Evolutionary conservation across 1,140 invertebrate species (phyloP).

Genomic region (Argopecten irradians): DNA sequence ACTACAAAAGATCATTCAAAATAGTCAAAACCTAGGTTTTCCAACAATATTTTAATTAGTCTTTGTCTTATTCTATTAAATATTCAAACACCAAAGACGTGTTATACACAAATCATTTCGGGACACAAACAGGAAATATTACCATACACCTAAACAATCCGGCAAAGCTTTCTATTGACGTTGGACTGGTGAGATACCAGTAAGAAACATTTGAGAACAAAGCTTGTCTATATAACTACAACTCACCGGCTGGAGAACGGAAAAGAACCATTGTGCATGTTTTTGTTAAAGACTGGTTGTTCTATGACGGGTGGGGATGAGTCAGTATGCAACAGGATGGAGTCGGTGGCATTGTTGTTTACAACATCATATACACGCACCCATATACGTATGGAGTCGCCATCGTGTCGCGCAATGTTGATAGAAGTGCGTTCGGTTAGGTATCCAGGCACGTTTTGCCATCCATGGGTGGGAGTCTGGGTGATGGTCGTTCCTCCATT

Average conservation of each 20-base stretch:
- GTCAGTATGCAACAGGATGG: constrained; percentile 28
- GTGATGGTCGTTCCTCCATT: background rate
- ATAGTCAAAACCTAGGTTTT: no score
- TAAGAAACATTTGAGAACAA: no score
- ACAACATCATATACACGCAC: constrained; percentile 36
- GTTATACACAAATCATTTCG: background rate
- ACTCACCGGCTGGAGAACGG: constrained; percentile 5
- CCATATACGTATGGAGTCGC: constrained; percentile 39
- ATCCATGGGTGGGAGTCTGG: background rate
- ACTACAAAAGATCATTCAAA: no score
- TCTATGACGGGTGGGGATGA: constrained; percentile 24
- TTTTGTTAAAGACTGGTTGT: background rate
- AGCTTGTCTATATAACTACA: background rate
- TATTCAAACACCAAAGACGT: no score
- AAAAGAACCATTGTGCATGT: background rate
- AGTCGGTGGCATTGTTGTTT: constrained; percentile 25
- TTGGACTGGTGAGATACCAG: no score
- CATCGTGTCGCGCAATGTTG: constrained; percentile 26
- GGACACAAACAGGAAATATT: background rate
- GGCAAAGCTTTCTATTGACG: no score
- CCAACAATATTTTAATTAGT: no score
- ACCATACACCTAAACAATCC: background rate
- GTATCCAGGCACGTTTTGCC: background rate
- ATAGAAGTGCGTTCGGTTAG: constrained; percentile 29
- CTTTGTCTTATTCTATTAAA: no score